phyloP scores from a whole-genome alignment of 2,888 invertebrate genomes.

The Drosophila aldrichi region DNA sequence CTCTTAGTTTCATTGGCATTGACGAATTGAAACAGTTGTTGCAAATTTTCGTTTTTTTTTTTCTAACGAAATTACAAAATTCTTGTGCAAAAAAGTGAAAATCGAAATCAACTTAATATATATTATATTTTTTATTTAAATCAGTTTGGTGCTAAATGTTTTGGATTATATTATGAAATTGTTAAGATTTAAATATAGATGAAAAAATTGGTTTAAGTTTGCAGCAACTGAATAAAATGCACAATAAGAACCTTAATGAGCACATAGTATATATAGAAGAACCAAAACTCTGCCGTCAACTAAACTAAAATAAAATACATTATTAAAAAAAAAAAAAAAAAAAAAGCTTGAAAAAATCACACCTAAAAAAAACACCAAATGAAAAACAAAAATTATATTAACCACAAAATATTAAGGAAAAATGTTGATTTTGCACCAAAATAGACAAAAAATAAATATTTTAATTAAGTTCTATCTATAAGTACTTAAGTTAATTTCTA shows the following conservation, averaged over 20 bases:
- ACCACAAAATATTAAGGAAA: constrained; percentile 40
- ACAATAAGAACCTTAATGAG: constrained; percentile 29
- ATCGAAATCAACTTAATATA: constrained; percentile 29
- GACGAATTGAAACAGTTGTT: constrained; percentile 53
- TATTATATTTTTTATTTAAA: constrained; percentile 48
- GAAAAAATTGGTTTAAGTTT: constrained; percentile 55
- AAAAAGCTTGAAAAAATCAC: constrained; percentile 20
- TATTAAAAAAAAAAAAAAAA: constrained; percentile 9
- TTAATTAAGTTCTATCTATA: constrained; percentile 51
- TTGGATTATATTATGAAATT: constrained; percentile 49
- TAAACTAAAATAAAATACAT: constrained; percentile 17
- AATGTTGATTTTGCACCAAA: constrained; percentile 60
- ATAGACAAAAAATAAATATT: constrained; percentile 24
- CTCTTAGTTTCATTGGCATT: constrained; percentile 39
- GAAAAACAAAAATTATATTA: constrained; percentile 28
- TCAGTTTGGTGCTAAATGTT: constrained; percentile 72
- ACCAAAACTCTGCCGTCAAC: constrained; percentile 58
- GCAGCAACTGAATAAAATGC: constrained; percentile 59
- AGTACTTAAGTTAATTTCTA: constrained; percentile 79
- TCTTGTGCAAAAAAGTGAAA: constrained; percentile 44
- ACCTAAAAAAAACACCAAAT: constrained; percentile 38
- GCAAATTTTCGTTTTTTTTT: constrained; percentile 61
- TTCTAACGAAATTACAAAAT: constrained; percentile 44
- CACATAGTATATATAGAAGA: constrained; percentile 34
- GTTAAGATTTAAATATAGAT: constrained; percentile 30